Percentiles rank a stretch among this genome's conserved stretches.
Conservation (phyloP, 2,113 vertebrate species). For the Speoplatyrhinus poulsoni region DNA sequence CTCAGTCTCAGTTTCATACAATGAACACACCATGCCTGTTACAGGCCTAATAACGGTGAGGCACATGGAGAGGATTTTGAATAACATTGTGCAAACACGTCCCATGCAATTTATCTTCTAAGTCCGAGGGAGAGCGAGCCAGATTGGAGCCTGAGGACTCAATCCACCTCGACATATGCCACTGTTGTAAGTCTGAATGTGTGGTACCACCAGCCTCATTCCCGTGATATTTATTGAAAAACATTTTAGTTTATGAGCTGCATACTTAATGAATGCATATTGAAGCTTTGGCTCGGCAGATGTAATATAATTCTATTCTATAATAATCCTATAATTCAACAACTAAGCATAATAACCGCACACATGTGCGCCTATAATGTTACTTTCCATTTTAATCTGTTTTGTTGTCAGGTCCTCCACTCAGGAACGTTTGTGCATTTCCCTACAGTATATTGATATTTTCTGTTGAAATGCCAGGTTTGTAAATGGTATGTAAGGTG, state of each 20-base stretch:
- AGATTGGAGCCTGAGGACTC: constrained; percentile 82
- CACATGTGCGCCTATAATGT: constrained; percentile 41
- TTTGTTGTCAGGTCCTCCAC: constrained; percentile 41
- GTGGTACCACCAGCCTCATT: constrained; percentile 68
- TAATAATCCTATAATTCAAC: constrained; percentile 62
- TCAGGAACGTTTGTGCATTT: no score
- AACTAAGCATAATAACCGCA: constrained; percentile 57
- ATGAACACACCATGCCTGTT: constrained; percentile 69
- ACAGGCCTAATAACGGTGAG: constrained; percentile 74
- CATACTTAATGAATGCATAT: constrained; percentile 72
- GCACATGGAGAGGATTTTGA: constrained; percentile 77
- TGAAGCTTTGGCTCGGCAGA: constrained; percentile 60
- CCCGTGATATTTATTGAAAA: constrained; percentile 79
- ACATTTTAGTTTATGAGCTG: constrained; percentile 77
- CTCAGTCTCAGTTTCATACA: constrained; percentile 63
- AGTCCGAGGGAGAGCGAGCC: constrained; percentile 73
- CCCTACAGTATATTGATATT: no score
- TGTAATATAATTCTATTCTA: constrained; percentile 5
- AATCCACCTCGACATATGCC: constrained; percentile 81
- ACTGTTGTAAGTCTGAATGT: constrained; percentile 64
- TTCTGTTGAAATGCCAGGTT: no score
- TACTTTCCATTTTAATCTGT: constrained; percentile 51
- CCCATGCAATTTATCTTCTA: constrained; percentile 77
- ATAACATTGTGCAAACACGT: constrained; percentile 81
- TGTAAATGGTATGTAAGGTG: no score